Evolutionary conservation across 2,797 vertebrate species (phyloP).

Genomic region (Cuculus canorus): DNA sequence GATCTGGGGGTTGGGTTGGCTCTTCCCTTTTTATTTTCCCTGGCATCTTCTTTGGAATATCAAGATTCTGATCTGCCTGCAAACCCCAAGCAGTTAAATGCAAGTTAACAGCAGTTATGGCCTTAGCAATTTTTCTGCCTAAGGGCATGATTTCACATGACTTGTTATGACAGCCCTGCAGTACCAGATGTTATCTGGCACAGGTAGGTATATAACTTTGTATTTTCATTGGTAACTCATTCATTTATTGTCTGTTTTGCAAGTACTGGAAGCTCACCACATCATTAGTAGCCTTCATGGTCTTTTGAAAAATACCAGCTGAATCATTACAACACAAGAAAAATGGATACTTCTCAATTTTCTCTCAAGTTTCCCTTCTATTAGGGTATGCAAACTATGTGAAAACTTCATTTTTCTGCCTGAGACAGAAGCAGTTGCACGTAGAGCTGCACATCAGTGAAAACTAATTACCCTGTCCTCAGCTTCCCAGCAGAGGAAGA

Average conservation of each 20-base stretch:
- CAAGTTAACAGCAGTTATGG: background rate
- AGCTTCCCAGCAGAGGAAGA: conserved; percentile 10
- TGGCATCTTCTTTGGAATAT: background rate
- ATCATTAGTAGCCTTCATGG: background rate
- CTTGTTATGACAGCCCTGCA: background rate
- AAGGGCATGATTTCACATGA: background rate
- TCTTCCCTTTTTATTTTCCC: background rate
- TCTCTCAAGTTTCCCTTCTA: background rate
- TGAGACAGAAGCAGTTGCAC: background rate
- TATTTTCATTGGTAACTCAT: conserved; percentile 29
- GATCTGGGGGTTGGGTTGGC: background rate
- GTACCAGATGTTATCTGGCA: conserved; percentile 1
- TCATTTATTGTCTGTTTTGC: background rate
- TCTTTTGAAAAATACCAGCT: conserved; percentile 43
- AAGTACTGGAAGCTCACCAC: conserved; percentile 16
- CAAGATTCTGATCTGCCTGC: background rate
- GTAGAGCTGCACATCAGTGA: background rate
- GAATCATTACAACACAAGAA: conserved; percentile 4
- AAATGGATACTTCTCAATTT: conserved; percentile 9
- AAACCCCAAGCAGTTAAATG: conserved; percentile 5
- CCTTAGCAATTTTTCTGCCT: background rate
- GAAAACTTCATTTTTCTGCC: conserved; percentile 34
- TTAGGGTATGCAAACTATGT: conserved; percentile 17
- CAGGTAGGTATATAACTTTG: background rate
- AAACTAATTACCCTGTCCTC: conserved; percentile 37